phyloP scores from a whole-genome alignment of 2,888 invertebrate genomes.

The Escarpia spicata region DNA sequence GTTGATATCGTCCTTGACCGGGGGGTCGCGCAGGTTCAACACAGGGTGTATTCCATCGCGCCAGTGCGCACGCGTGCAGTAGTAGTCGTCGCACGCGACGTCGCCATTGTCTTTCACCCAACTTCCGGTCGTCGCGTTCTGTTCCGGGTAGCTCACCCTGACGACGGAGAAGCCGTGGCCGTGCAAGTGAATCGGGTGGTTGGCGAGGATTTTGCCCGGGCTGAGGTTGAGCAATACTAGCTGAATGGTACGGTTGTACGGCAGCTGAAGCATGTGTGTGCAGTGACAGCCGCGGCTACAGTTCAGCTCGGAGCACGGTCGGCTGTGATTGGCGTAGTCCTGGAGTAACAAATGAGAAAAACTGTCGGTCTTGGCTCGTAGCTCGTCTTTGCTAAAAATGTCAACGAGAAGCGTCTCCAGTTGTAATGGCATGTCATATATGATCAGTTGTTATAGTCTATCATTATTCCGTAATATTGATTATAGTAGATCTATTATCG shows the following conservation, averaged over 20 bases:
- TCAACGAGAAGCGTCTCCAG: too few species aligned
- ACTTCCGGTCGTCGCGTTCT: conserved; percentile 24
- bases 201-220: not conserved
- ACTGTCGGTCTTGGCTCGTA: too few species aligned
- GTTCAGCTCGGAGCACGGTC: too few species aligned
- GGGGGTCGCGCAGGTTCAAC: conserved; percentile 48
- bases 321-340: not conserved
- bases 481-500: too few species aligned
- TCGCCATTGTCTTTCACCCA: conserved; percentile 28
- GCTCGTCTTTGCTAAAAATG: too few species aligned
- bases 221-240: conserved; percentile 18
- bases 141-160: conserved; percentile 51
- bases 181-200: conserved; percentile 58
- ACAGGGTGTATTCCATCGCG: conserved; percentile 46
- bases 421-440: too few species aligned
- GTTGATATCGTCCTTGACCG: conserved; percentile 57
- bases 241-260: conserved; percentile 21
- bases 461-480: too few species aligned
- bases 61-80: conserved; percentile 35
- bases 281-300: conserved; percentile 17
- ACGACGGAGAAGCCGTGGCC: conserved; percentile 58
- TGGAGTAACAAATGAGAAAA: not conserved
- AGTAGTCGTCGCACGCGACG: conserved; percentile 47
- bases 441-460: too few species aligned
- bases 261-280: not conserved